These are phyloP conservation scores for Callorhinus ursinus DNA, from an alignment of 2,113 vertebrate species.

Conservation along the genomic window DNA sequence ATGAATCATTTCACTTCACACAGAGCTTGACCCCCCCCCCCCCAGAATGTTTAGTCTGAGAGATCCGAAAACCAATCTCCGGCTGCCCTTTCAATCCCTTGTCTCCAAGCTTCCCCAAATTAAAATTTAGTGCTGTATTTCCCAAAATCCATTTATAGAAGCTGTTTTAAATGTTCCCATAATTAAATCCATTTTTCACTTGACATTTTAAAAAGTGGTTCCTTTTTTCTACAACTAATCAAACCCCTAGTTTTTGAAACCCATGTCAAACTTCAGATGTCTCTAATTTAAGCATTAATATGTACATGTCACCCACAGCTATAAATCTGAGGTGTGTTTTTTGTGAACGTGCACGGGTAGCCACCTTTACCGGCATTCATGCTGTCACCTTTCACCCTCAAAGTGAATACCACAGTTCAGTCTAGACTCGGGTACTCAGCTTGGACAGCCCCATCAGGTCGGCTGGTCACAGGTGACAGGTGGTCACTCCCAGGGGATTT, in stretches of 20 bases:
- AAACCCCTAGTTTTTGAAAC: neutral
- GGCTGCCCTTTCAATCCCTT: neutral
- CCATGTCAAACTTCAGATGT: neutral
- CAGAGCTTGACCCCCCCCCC: neutral
- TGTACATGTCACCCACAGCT: accelerated
- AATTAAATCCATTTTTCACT: slow-evolving; percentile 16
- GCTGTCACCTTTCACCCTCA: neutral
- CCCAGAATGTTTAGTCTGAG: neutral
- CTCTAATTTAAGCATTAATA: neutral
- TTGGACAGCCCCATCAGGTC: neutral
- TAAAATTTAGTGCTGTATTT: neutral
- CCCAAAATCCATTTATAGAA: neutral
- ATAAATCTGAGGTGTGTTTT: neutral
- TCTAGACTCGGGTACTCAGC: neutral
- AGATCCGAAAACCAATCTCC: neutral
- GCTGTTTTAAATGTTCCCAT: neutral
- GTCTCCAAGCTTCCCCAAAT: neutral
- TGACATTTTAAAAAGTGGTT: slow-evolving; percentile 32
- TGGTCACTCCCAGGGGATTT: neutral
- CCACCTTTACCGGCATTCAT: accelerated
- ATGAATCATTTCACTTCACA: neutral
- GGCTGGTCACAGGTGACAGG: neutral
- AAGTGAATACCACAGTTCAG: neutral
- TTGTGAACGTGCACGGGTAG: accelerated
- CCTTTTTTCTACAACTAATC: slow-evolving; percentile 13